A percentile compares a stretch with the other conserved stretches of the same genome.
phyloP scores from a whole-genome alignment of 2,113 vertebrate species.

The Neopipo cinnamomea region DNA sequence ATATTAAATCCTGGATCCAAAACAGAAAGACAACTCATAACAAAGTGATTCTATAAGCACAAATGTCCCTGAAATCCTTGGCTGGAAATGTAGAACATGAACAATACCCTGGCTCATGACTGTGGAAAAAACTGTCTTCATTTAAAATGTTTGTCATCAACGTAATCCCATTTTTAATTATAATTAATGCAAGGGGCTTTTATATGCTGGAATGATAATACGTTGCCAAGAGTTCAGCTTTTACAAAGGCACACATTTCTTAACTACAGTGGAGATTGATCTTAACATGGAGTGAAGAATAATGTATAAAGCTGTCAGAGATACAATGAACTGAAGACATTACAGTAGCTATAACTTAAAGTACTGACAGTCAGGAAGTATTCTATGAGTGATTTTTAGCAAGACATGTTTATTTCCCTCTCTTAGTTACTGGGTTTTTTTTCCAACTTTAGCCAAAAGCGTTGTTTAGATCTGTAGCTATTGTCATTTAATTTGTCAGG shows the following conservation, averaged over 20 bases:
- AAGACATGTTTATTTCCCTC: not conserved
- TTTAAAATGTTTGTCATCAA: constrained; percentile 51
- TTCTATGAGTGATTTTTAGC: not conserved
- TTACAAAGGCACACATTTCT: not conserved
- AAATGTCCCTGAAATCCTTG: constrained; percentile 50
- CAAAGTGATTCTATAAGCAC: constrained; percentile 15
- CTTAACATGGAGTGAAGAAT: constrained; percentile 6
- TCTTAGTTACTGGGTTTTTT: not conserved
- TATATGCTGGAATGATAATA: constrained; percentile 1
- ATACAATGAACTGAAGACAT: not conserved
- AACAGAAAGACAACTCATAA: not conserved
- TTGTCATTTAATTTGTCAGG: not conserved
- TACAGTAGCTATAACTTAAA: not conserved
- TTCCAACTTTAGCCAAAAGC: not conserved
- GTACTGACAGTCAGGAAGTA: not conserved
- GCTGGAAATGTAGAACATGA: constrained; percentile 23
- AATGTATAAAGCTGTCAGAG: not conserved
- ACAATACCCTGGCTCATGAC: constrained; percentile 31
- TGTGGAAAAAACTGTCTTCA: constrained; percentile 24
- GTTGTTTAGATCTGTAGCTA: not conserved
- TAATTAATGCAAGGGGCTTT: constrained; percentile 14
- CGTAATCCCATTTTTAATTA: constrained; percentile 50
- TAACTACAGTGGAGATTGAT: not conserved
- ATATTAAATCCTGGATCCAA: constrained; percentile 29
- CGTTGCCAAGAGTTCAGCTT: not conserved